Base-by-base conservation (phyloP, 2,113 vertebrate species). In the Coturnix japonica region DNA sequence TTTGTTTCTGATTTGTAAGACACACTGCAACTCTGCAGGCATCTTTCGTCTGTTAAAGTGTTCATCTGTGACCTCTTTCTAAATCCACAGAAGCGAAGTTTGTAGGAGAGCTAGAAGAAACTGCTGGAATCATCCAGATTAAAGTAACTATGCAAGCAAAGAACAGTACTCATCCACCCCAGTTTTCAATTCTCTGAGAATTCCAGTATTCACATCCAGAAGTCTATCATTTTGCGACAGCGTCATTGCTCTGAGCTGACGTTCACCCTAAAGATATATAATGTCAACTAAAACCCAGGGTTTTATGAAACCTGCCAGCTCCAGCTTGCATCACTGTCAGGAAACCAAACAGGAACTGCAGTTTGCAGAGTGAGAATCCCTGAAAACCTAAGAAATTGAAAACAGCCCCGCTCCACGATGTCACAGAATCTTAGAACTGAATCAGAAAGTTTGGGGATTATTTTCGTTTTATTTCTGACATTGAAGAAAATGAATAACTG, bases 81-180 rank as follows among this genome's bases (percentile, higher is more conserved):
- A 78, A 65, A 81, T 7, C 78, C 35, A 61, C 41, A 69, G 53
- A 57, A 9, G 83, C 30, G 7, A 69, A 81, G 47, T 79, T 89
- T 79, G 74, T 64, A 74, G 77, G 93, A 21, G 53, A 65, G 57
- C 47, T 75, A 2, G 2, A 33, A 69, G 83, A 70, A 35, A 54
- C 3, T 0, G 1, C 57, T 51, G 70, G 73, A 51, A 71, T 81
- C 46, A 69, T 28, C 60, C 43, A 44, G 43, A 69, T 72, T 30
- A 79, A 31, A 30, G 11, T 61, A 91, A 93, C 65, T 69, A 87
- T 11, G 54, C n/a, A 92, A 65, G 70, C 47, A 71, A 94, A 95
- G 59, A 87, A 79, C 84, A 79, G 69, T 53, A 79, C 39, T 75
- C 77, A 93, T 60, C 65, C 65, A 86, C 56, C 88, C 33, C 83